Evolutionary conservation across 64 coral and sea anemone genomes (phyloP).

Genomic region (Montipora cactus): DNA sequence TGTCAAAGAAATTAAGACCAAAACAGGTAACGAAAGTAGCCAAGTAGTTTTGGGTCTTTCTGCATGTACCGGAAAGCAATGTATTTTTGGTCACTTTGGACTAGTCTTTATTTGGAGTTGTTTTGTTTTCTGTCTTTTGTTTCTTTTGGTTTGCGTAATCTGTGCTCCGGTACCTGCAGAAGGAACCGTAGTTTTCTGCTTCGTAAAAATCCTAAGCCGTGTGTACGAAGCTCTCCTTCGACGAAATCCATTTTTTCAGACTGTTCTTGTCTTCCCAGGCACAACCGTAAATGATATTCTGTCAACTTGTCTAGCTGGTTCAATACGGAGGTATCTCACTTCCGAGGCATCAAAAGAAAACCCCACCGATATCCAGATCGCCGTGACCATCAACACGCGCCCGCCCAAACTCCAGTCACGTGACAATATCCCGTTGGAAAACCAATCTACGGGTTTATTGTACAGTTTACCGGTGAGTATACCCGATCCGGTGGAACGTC

Average conservation of each 20-base stretch:
- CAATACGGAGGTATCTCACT: slow-evolving; percentile 75
- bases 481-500: slow-evolving; percentile 52
- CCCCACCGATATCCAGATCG: slow-evolving; percentile 87
- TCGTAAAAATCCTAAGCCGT: no score
- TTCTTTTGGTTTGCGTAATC: no score
- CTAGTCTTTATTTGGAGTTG: no score
- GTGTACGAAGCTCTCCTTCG: no score
- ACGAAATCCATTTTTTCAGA: neutral
- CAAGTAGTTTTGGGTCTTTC: no score
- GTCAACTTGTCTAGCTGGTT: slow-evolving; percentile 83
- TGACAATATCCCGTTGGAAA: slow-evolving; percentile 88
- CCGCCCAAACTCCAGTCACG: slow-evolving; percentile 58
- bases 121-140: no score
- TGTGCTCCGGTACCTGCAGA: no score
- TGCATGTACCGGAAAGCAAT: no score
- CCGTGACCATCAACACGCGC: slow-evolving; percentile 85
- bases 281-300: slow-evolving; percentile 91
- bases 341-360: slow-evolving; percentile 56
- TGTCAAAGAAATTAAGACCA: slow-evolving; percentile 84
- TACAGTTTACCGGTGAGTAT: slow-evolving; percentile 74
- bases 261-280: slow-evolving; percentile 41
- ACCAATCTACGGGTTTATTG: slow-evolving; percentile 80
- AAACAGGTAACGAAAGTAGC: slow-evolving; percentile 48
- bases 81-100: no score
- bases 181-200: no score